Conservation (phyloP, 2,888 invertebrate genomes). For the Sphaerophoria taeniata region DNA sequence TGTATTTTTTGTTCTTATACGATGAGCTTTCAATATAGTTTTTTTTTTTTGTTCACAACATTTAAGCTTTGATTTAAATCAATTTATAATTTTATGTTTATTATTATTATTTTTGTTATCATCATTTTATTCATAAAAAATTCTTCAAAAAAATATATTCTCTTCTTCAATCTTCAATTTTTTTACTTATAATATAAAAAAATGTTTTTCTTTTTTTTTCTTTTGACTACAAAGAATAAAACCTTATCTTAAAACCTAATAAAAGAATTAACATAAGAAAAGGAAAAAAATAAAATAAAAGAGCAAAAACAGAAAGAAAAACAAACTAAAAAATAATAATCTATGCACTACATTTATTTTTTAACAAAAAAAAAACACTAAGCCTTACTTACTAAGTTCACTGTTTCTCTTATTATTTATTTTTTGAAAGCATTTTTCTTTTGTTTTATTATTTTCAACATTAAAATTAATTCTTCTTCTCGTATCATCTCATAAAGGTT, state of each 20-base stretch:
- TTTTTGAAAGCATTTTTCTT: conserved; percentile 61
- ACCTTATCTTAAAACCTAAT: conserved; percentile 63
- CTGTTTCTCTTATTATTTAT: conserved; percentile 46
- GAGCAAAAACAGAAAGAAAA: conserved; percentile 32
- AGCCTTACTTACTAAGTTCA: conserved; percentile 65
- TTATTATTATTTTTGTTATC: conserved; percentile 52
- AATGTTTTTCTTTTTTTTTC: conserved; percentile 57
- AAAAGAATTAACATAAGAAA: conserved; percentile 41
- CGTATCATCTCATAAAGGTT: conserved; percentile 41
- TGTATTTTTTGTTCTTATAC: conserved; percentile 48
- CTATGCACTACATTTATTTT: conserved; percentile 32
- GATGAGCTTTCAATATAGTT: conserved; percentile 69
- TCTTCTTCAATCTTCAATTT: conserved; percentile 65
- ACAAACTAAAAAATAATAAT: conserved; percentile 38
- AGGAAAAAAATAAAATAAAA: conserved; percentile 25
- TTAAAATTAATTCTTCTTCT: conserved; percentile 61
- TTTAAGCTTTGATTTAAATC: conserved; percentile 75
- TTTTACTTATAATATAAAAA: conserved; percentile 66
- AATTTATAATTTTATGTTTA: conserved; percentile 64
- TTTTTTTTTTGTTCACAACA: conserved; percentile 66
- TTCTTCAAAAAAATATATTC: conserved; percentile 75
- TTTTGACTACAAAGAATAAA: conserved; percentile 74
- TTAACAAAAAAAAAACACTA: conserved; percentile 63
- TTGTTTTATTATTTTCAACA: conserved; percentile 48
- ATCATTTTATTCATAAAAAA: conserved; percentile 72